Base-by-base conservation (phyloP, 2,888 invertebrate species). In the Campaea margaritaria region DNA sequence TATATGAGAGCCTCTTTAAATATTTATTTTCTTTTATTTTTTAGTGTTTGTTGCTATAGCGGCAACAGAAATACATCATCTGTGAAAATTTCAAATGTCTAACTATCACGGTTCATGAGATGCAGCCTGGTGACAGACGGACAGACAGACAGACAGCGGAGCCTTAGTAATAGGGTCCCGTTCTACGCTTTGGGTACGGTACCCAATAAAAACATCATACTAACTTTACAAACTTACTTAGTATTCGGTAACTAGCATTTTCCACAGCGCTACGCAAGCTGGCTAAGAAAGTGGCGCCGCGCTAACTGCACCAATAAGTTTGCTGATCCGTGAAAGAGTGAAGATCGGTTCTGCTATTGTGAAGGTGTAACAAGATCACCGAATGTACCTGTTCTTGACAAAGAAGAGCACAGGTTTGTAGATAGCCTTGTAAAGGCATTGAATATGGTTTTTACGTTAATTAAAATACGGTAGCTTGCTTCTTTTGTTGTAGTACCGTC, bases 361-460 rank as follows among this genome's bases (percentile, higher is more conserved):
- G 50, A 73, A 69, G 69, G 70, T 87, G 91, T 88, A 92, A 92
- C 81, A 81, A 86, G 91, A 92, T 89, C 84, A 76, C 81, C 69
- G 59, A 77, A 48, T 72, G 83, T 89, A 91, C 91, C 91, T 91
- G 91, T 89, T 76, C 56, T 36, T 58, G 67, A 86, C 86, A 87
- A 88, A 83, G 72, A 64, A 60, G 47, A 53, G 57, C 54, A 70
- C 86, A 86, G 84, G 85, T 89, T 86, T 76, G 76, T 79, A 79
- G 75, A 73, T 70, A 67, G 47, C 69, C 74, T 78, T 81, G 78
- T 82, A 74, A 79, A 70, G 48, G 62, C 62, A 69, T 79, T 79
- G 74, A 76, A 67, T 63, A 57, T 66, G 56, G 59, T 42, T 58
- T 54, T 49, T 42, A 39, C 42, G 31, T 31, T 7, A 31, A 62